Conservation (phyloP, 2,888 invertebrate species). For the Protophormia terraenovae region DNA sequence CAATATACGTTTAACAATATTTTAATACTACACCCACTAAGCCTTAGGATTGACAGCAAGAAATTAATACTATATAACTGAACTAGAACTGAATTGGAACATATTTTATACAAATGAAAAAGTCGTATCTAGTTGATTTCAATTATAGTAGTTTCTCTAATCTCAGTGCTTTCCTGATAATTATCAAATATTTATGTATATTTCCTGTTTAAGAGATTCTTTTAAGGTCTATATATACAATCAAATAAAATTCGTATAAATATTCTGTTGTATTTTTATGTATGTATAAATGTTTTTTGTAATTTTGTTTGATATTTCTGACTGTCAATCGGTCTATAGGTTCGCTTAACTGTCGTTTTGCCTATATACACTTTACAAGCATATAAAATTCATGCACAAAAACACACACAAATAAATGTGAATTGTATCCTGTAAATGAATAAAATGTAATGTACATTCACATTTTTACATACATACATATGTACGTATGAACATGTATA, state of each 20-base stretch:
- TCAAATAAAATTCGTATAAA: not conserved
- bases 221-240: not conserved
- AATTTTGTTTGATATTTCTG: constrained; percentile 20
- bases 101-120: too few relatives aligned
- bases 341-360: constrained; percentile 15
- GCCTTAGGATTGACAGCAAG: too few relatives aligned
- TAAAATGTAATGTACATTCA: constrained; percentile 48
- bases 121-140: too few relatives aligned
- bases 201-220: not conserved
- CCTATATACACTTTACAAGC: not conserved
- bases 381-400: not conserved
- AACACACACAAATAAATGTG: not conserved
- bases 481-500: not conserved
- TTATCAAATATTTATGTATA: too few relatives aligned
- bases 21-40: too few relatives aligned
- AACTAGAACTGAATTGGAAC: too few relatives aligned
- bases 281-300: constrained; percentile 9
- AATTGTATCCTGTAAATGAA: constrained; percentile 59
- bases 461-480: not conserved
- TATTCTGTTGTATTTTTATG: not conserved
- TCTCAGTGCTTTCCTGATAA: too few relatives aligned
- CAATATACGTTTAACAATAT: too few relatives aligned
- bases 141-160: too few relatives aligned
- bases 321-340: constrained; percentile 13
- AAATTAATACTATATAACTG: too few relatives aligned